Evolutionary conservation across 2,888 invertebrate species (phyloP), one percentile per base, ranked within the genome.

Genomic region (Acholoe squamosa): DNA sequence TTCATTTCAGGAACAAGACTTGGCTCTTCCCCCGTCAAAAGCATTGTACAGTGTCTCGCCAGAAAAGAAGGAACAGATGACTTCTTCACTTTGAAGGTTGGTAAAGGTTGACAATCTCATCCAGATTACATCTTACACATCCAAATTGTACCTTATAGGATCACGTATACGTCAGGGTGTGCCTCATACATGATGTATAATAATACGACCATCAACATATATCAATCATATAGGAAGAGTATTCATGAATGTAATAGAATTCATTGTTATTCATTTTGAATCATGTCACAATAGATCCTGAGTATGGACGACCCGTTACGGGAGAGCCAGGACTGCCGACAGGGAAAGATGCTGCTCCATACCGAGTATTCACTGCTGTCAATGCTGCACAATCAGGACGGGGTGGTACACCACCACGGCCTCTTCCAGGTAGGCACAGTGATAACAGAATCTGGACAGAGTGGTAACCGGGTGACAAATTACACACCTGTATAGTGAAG

Each of bases 261-360:
- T n/a, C n/a, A n/a, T n/a, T n/a, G n/a, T n/a, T n/a, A n/a, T n/a
- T n/a, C 10, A 43, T 43, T 7, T 43, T 43, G 10, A 3, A 43
- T 43, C 31, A 14, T 76, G 76, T 76, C 19, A 12, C 61, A 61
- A n/a, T 61, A 95, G 95, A 95, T 95, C 34, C 91, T 95, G 89
- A 95, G 95, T 0, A 89, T 95, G 91, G 84, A 90, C 25, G 86
- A 90, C n/a, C 94, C 91, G 1, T 14, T 56, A 12, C 95, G 96
- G 25, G 97, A 97, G 95, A 97, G 97, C 0, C 97, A 97, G 93
- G 97, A 98, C 95, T 97, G 98, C 93, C 96, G 96, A 71, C 97
- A 98, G 95, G 98, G 98, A 0, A 98, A 97, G 96, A 97, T 97
- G 97, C 95, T 98, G 34, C 95, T 98, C 25, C 97, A 98, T 93